These are phyloP conservation scores for Conus ventricosus DNA, from an alignment of 1,140 invertebrate genomes.

Conservation along the genomic window DNA sequence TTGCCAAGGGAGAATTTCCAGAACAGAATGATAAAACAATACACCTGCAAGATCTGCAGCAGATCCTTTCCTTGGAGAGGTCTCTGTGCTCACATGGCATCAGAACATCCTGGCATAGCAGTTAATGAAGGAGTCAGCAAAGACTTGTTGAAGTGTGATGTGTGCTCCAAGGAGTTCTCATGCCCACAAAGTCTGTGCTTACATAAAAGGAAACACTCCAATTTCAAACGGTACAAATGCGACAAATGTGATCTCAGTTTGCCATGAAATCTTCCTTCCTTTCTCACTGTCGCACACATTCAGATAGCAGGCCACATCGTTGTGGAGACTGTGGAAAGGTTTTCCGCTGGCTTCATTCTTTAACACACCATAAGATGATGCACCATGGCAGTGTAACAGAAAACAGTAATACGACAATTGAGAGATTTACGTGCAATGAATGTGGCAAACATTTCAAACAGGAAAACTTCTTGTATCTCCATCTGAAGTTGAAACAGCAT, in stretches of 20 bases:
- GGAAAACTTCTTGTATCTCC: not conserved
- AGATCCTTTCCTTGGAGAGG: not conserved
- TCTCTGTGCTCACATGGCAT: not conserved
- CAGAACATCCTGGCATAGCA: not conserved
- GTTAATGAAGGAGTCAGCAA: not conserved
- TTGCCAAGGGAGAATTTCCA: not conserved
- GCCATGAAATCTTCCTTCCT: not conserved
- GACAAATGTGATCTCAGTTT: not conserved
- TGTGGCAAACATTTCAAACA: constrained; percentile 10
- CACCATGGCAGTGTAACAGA: not conserved
- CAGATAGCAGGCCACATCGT: not conserved
- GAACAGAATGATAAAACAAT: not conserved
- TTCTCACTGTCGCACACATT: not conserved
- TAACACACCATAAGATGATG: not conserved
- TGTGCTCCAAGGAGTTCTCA: constrained; percentile 5
- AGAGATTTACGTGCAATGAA: not conserved
- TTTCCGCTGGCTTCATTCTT: not conserved
- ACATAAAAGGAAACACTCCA: not conserved
- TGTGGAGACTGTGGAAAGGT: not conserved
- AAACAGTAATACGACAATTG: not conserved
- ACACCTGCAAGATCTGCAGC: not conserved
- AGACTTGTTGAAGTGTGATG: not conserved
- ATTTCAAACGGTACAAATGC: not conserved
- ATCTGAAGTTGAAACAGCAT: constrained; percentile 4
- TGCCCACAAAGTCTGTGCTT: not conserved